Base-by-base conservation (phyloP, 2,888 invertebrate genomes). In the Leptopilina drosophilae region DNA sequence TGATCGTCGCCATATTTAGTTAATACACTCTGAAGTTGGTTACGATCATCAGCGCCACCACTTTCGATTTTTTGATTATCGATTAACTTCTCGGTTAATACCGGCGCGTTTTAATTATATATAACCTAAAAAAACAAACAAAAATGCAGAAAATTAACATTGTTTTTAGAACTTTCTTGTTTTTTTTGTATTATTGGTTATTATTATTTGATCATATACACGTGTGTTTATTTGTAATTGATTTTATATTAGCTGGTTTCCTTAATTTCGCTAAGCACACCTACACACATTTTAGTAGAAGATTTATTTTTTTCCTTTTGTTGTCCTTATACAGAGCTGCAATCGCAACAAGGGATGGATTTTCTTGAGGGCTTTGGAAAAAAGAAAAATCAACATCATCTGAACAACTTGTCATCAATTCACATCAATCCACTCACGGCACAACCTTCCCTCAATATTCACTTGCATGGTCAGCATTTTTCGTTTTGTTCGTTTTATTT, bases 331-430 rank as follows among this genome's bases (percentile, higher is more conserved):
- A 77, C 85, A 91, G 91, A 91, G 83, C 85, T 90, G 85, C 88
- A 91, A 85, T 87, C 90, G 82, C 88, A 89, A 82, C 91, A 91
- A 91, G 91, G 91, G 83, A 91, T 91, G 91, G 91, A 91, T 89
- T 91, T 91, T 87, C 88, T 91, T 87, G 91, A 91, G 83, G 91
- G 91, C 75, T 91, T 91, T 81, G 91, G 91, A 49, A 91, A 92
- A 88, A 92, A 90, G 87, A 91, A 91, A 85, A 88, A 89, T 46
- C 85, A 84, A 40, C 86, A 86, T 65, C 87, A 87, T 80, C 82
- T 83, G 79, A 89, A 88, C 85, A 86, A 87, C 82, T 79, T 87
- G 82, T 85, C 89, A 78, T 88, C 89, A 78, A 88, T 88, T 84
- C 87, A 88, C 79, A 88, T 90, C 87, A 91, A 90, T 86, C 88